Base-by-base conservation (phyloP, 2,797 vertebrate genomes). In the Hypotaenidia philippensis region DNA sequence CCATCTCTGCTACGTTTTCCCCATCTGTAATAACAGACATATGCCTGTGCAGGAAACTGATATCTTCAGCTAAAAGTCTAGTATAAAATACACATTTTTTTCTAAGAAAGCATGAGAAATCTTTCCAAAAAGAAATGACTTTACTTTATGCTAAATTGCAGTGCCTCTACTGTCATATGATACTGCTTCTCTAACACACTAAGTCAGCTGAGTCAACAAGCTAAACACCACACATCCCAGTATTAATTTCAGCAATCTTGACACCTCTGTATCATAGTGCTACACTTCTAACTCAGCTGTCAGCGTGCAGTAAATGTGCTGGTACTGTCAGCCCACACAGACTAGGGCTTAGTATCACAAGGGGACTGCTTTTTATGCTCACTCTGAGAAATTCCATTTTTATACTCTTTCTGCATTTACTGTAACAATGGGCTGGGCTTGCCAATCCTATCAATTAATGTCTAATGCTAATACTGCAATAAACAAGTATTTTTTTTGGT, bases 151-250 rank as follows among this genome's bases (percentile, higher is more conserved):
- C 63, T 82, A 94, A 93, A 93, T 89, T 90, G 70, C 63, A 55
- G 26, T 60, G 56, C 70, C 77, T 86, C 52, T 87, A 7, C 72
- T 84, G 44, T 59, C 55, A 41, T 41, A 38, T 61, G 85, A 59
- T 83, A 18, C 66, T 32, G 72, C 74, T 95, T 61, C 45, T 84
- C 55, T 41, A 89, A 47, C 52, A 20, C 85, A 88, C 83, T 74
- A 10, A 95, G 90, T 69, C 89, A 91, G 76, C 95, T 96, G 94
- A 93, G 66, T 93, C 89, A 94, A 94, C 89, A 77, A 91, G 66
- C 47, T 60, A 44, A 96, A 68, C 64, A n/a, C 66, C 12, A 60
- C 53, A 61, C 74, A 76, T 71, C 82, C 66, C 64, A 5, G 49
- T 79, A 94, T 95, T 95, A 93, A 94, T 91, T 96, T 94, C 91